Evolutionary conservation across 1,140 invertebrate species (phyloP), one percentile per base, ranked within the genome.

Genomic region (Pararge aegeria): DNA sequence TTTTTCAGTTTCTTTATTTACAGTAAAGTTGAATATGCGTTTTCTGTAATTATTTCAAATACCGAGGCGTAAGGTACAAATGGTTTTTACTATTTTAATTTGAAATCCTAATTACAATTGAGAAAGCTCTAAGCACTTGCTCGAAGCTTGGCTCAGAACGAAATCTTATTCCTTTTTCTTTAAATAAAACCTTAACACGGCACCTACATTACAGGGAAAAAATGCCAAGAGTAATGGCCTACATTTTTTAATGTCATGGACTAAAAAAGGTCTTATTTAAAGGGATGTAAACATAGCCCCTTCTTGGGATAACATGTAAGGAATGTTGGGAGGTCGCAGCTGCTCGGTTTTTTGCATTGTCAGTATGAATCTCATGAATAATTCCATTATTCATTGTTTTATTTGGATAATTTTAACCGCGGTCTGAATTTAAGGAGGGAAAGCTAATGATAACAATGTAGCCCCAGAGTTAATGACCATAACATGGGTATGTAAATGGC

Each of bases 221-320:
- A 44, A 55, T 20, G 24, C 16, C 30, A 29, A 21, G 55, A 49
- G 30, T 57, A 57, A 57, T 57, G 30, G 46, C 42, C 12, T 29
- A 18, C 27, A 21, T 57, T 57, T 49, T 57, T 51, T 29, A 50
- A 42, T 37, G 48, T 38, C 30, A 38, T 30, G 48, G 42, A 46
- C 27, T 46, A 19, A 44, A 29, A 55, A 55, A 46, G 42, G 54
- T 42, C 42, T 46, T 49, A 49, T 49, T 55, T 50, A 51, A 51
- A 58, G 55, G 48, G 55, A 50, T 42, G 48, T 40, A 51, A 51
- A 58, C 46, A 51, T 30, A 37, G 49, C 20, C 34, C 37, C 30
- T 51, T 51, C 37, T 51, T 58, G 13, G 46, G 48, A 42, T 29
- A 51, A 58, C 46, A 58, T 51, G 55, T 42, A 51, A 50, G 27